Base-by-base conservation (phyloP, 2,888 invertebrate species). In the Watsonalla binaria region DNA sequence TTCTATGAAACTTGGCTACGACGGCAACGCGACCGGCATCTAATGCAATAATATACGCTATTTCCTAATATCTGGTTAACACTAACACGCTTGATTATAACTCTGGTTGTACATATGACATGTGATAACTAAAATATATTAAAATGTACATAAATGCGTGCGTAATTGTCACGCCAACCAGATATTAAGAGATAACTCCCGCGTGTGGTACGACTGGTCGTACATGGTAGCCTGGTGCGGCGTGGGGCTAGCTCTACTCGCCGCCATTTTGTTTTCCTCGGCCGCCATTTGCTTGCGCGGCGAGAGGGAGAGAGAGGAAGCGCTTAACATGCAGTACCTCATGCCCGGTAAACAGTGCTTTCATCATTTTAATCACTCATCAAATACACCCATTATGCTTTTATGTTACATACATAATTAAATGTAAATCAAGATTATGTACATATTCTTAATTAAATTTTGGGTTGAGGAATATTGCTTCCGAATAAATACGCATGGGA, bases 171-270 rank as follows among this genome's bases (percentile, higher is more conserved):
- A 77, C 79, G 82, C 42, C 88, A 90, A 90, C 86, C 92, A 96
- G 96, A 95, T 96, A 88, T 94, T 97, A 84, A 94, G 95, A 90
- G 96, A 96, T 84, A 95, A 95, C 91, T 93, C 95, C 72, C 93
- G 95, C 92, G 93, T 95, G 80, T 94, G 94, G 92, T 98, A 98
- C 92, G 98, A 97, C 91, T 98, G 98, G 98, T 98, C 98, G 76
- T 98, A 98, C 93, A 95, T 97, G 93, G 94, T 97, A 84, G 97
- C 98, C 87, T 98, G 98, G 98, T 96, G 97, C 91, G 98, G 98
- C 89, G 97, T 98, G 82, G 97, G 95, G 74, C 95, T 97, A 92
- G 94, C 97, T 78, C 93, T 98, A 83, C 92, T 98, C 86, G 95
- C 97, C 76, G 96, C 97, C 91, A 95, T 98, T 86, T 93, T 98